Evolutionary conservation across 2,113 vertebrate species (phyloP).

Genomic region (Rhombomys opimus): DNA sequence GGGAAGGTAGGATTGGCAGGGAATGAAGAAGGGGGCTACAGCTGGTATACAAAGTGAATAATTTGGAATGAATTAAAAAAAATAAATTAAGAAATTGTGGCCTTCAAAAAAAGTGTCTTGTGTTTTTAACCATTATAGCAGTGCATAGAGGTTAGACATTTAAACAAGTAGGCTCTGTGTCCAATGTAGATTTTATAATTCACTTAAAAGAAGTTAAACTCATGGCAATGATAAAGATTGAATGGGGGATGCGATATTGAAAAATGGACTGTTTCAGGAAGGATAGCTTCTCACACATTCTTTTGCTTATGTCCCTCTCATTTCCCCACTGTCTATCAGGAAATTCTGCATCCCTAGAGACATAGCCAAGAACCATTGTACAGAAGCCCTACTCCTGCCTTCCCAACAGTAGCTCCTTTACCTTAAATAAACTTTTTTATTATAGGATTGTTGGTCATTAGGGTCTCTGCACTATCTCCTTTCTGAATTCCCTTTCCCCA

Average conservation of each 20-base stretch:
- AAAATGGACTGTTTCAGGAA: neutral
- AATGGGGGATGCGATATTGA: neutral
- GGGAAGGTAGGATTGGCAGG: no score
- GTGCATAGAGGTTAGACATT: neutral
- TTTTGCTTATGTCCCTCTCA: neutral
- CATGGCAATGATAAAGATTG: neutral
- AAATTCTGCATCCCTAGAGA: neutral
- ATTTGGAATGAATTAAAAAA: no score
- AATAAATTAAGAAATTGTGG: no score
- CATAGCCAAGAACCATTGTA: neutral
- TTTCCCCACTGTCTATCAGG: neutral
- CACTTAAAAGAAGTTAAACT: neutral
- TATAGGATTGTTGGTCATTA: neutral
- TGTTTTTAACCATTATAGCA: neutral
- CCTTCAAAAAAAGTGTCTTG: neutral
- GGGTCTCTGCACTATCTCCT: neutral
- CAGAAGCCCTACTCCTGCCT: neutral
- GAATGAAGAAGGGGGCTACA: no score
- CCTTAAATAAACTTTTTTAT: neutral
- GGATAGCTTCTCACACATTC: neutral
- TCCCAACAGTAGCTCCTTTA: neutral
- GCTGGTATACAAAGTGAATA: no score
- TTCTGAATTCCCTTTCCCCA: neutral
- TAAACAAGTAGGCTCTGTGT: neutral
- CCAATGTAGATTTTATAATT: neutral